Base-by-base conservation (phyloP, 2,888 invertebrate genomes). In the Dynastes maya region DNA sequence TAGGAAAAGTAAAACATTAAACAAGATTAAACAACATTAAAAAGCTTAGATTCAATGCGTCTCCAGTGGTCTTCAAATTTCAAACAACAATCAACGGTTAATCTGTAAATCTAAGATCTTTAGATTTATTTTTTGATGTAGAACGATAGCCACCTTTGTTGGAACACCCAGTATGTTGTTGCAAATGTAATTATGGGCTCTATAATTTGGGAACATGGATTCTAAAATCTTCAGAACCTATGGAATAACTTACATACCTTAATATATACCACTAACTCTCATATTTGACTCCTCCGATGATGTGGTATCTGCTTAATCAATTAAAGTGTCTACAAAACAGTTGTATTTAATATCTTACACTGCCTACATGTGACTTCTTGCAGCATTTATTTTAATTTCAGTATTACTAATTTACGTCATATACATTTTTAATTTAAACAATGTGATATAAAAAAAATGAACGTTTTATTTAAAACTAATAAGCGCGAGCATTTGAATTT, bases 241-340 rank as follows among this genome's bases (percentile, higher is more conserved):
- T 32, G 32, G 5, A 45, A 2, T 45, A 45, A 45, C 11, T 11
- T 45, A 2, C 2, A 45, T 45, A 8, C 45, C 8, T 22, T 58
- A 55, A n/a, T 13, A 68, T 51, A 51, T 13, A 29, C 27, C 27
- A 13, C 1, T 40, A 29, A 16, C 68, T 68, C 53, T 68, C 68
- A 22, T 2, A 51, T 45, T 32, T 68, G 51, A 13, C 6, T 63
- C 61, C 45, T 40, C 61, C 61, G 61, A 63, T 74, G 5, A 74
- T 61, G 61, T 55, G 49, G 72, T 74, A 61, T 27, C n/a, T 40
- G 22, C 58, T 74, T 45, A 61, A 74, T 74, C 72, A 74, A 74
- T 74, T 74, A 74, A 74, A 40, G 72, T 74, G 61, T 74, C 72
- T 74, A 74, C 72, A 74, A 61, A 61, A 45, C 3, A 45, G 11